Conservation (phyloP, 2,113 vertebrate species). For the Thinocorus orbignyianus region DNA sequence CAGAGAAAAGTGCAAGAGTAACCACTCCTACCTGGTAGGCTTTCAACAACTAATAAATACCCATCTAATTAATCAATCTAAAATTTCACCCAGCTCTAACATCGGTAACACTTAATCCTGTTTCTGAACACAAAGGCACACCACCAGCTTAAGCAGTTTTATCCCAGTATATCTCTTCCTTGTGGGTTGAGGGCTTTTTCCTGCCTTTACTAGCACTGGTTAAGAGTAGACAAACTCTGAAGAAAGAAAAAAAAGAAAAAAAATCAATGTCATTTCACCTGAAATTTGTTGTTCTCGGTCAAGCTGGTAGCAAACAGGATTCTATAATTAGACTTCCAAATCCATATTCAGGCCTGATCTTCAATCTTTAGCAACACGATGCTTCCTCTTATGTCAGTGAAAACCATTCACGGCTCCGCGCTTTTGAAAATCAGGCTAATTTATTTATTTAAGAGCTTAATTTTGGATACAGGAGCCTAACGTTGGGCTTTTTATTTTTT, state of each 20-base stretch:
- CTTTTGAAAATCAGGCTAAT: constrained; percentile 45
- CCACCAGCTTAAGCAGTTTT: background rate
- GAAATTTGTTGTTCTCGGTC: constrained; percentile 35
- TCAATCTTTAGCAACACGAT: constrained; percentile 31
- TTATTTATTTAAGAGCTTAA: constrained; percentile 61
- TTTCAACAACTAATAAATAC: background rate
- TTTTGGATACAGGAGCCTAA: constrained; percentile 44
- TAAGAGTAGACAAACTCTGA: background rate
- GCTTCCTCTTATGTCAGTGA: constrained; percentile 38
- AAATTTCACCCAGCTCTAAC: background rate
- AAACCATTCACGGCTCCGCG: background rate
- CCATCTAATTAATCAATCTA: background rate
- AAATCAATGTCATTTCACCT: constrained; percentile 35
- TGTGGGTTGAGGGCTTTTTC: background rate
- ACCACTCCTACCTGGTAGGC: background rate
- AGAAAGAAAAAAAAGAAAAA: background rate
- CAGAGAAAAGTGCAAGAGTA: background rate
- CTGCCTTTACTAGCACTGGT: background rate
- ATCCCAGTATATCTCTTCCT: background rate
- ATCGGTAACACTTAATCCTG: background rate
- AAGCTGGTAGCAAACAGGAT: constrained; percentile 19
- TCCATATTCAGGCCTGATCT: constrained; percentile 44
- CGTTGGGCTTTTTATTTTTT: background rate
- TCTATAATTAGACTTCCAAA: constrained; percentile 61
- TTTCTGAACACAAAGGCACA: rapidly evolving